phyloP scores from a whole-genome alignment of 2,797 vertebrate genomes.

The Remorina albescens region DNA sequence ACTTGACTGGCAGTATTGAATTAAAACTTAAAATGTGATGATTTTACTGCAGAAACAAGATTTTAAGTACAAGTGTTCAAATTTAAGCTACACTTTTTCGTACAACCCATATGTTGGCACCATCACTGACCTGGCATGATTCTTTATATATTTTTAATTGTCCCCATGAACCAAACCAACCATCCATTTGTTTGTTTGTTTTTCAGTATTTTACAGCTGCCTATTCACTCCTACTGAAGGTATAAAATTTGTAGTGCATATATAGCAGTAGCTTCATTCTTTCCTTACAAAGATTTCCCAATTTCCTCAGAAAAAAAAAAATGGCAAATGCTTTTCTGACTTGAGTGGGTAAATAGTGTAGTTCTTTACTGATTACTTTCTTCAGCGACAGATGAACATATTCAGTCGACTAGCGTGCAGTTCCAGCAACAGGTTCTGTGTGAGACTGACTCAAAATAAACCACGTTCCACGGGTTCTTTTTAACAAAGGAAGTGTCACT shows the following conservation, averaged over 20 bases:
- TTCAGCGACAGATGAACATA: neutral
- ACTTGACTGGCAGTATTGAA: slow-evolving; percentile 35
- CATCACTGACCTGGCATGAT: neutral
- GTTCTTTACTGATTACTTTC: neutral
- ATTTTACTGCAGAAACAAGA: neutral
- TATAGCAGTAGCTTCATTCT: neutral
- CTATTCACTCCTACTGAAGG: neutral
- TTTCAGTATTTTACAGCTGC: slow-evolving; percentile 3
- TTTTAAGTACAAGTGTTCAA: slow-evolving; percentile 7
- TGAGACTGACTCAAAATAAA: neutral
- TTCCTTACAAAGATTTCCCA: too few relatives aligned
- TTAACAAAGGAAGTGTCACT: neutral
- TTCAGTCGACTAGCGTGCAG: neutral
- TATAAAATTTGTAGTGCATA: slow-evolving; percentile 1
- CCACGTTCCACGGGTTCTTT: neutral
- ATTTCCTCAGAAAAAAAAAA: neutral
- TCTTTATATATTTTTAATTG: slow-evolving; percentile 7
- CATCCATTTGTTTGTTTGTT: neutral
- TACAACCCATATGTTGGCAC: neutral
- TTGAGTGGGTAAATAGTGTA: neutral
- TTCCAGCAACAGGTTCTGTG: neutral
- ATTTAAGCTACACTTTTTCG: slow-evolving; percentile 1
- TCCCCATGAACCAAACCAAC: slow-evolving; percentile 16
- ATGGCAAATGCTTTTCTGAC: neutral
- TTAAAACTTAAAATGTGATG: slow-evolving; percentile 19